Evolutionary conservation across 2,797 vertebrate genomes (phyloP).

Genomic region (Crocodylus rhombifer): DNA sequence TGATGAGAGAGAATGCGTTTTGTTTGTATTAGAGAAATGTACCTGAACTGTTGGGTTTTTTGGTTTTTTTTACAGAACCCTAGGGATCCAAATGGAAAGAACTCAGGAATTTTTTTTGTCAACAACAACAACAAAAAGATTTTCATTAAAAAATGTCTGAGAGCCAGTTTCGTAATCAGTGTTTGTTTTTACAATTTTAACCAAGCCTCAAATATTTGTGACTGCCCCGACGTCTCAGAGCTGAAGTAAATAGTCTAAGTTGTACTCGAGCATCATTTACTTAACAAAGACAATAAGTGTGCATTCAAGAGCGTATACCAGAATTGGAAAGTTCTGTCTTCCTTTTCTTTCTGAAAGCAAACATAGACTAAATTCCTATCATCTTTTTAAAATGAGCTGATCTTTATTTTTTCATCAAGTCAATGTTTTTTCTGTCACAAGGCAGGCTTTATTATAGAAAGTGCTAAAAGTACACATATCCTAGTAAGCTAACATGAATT

Average conservation of each 20-base stretch:
- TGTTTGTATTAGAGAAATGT: neutral
- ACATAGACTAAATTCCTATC: neutral
- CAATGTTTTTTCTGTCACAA: neutral
- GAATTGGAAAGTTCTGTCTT: neutral
- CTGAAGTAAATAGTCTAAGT: neutral
- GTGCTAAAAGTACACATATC: neutral
- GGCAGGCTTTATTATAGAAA: neutral
- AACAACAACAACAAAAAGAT: neutral
- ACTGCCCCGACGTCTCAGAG: neutral
- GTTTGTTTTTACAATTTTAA: neutral
- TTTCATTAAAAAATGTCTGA: neutral
- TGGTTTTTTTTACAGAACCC: neutral
- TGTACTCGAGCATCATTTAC: neutral
- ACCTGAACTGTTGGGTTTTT: neutral
- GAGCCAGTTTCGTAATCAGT: neutral
- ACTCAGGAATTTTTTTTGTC: neutral
- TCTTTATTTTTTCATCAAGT: neutral
- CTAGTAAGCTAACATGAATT: neutral
- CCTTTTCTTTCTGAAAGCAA: constrained; percentile 3
- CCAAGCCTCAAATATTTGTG: neutral
- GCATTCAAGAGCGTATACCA: neutral
- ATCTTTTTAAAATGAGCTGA: neutral
- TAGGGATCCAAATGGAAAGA: neutral
- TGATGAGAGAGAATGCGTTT: neutral
- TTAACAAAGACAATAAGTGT: neutral